These are phyloP conservation scores for Leucoraja ocellata DNA, from an alignment of 2,797 vertebrate species.

Conservation along the genomic window DNA sequence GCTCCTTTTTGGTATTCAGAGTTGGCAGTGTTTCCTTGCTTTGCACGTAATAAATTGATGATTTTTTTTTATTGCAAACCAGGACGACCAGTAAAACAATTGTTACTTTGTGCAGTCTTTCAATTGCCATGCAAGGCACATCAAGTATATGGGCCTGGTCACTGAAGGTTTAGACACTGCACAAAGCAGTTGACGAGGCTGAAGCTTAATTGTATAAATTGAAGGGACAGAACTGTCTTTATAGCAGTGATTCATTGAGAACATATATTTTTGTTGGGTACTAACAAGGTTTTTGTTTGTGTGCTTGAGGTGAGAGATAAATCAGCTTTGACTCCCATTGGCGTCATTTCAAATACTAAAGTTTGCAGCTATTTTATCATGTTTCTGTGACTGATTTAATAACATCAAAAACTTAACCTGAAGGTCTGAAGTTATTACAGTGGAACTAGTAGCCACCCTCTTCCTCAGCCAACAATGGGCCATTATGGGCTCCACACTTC, in stretches of 20 bases:
- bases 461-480: no score
- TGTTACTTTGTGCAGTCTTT: conserved; percentile 41
- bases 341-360: not conserved
- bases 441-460: not conserved
- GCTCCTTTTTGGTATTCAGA: conserved; percentile 27
- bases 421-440: not conserved
- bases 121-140: conserved; percentile 45
- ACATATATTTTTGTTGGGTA: not conserved
- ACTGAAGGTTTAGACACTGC: not conserved
- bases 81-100: conserved; percentile 43
- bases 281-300: not conserved
- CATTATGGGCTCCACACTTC: no score
- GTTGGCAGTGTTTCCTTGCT: conserved; percentile 40
- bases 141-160: not conserved
- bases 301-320: not conserved
- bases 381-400: no score
- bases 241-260: not conserved
- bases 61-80: conserved; percentile 28
- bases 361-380: not conserved
- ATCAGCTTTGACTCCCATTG: not conserved
- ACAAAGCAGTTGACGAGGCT: not conserved
- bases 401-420: not conserved
- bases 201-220: conserved; percentile 14
- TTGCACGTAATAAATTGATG: conserved; percentile 34
- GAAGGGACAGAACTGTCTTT: not conserved